Evolutionary conservation across 2,113 vertebrate genomes (phyloP).

Genomic region (Herpailurus yagouaroundi): DNA sequence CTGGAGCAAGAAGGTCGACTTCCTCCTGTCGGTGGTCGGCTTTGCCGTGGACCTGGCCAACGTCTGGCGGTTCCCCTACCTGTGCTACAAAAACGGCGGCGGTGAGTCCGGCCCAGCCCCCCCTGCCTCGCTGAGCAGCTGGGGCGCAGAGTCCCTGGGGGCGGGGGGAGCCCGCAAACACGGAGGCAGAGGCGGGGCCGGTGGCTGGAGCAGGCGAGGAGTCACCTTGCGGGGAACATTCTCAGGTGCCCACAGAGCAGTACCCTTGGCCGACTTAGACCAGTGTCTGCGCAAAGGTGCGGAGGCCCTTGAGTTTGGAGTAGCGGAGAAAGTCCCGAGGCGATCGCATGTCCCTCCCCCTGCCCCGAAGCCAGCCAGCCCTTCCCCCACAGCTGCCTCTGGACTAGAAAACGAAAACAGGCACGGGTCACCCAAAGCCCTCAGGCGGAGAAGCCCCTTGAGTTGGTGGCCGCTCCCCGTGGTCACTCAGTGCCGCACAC

Average conservation of each 20-base stretch:
- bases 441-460: neutral
- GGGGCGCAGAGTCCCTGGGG: rapidly evolving
- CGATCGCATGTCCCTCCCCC: rapidly evolving
- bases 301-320: neutral
- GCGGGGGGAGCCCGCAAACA: no score
- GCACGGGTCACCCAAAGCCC: neutral
- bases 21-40: conserved; percentile 93
- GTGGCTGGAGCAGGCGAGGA: rapidly evolving
- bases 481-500: rapidly evolving
- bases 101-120: conserved; percentile 81
- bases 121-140: rapidly evolving
- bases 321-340: no score
- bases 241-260: neutral
- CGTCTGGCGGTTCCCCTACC: conserved; percentile 94
- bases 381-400: neutral
- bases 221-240: neutral
- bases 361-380: neutral
- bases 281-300: rapidly evolving
- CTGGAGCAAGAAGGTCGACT: conserved; percentile 94
- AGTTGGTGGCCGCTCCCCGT: rapidly evolving
- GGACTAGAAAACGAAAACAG: neutral
- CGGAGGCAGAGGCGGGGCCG: neutral
- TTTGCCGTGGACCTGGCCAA: conserved; percentile 94
- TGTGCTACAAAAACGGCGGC: conserved; percentile 95
- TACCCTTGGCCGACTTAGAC: rapidly evolving